Percentiles rank a stretch among this genome's conserved stretches.
Conservation (phyloP, 2,797 vertebrate genomes). For the Acridotheres tristis region DNA sequence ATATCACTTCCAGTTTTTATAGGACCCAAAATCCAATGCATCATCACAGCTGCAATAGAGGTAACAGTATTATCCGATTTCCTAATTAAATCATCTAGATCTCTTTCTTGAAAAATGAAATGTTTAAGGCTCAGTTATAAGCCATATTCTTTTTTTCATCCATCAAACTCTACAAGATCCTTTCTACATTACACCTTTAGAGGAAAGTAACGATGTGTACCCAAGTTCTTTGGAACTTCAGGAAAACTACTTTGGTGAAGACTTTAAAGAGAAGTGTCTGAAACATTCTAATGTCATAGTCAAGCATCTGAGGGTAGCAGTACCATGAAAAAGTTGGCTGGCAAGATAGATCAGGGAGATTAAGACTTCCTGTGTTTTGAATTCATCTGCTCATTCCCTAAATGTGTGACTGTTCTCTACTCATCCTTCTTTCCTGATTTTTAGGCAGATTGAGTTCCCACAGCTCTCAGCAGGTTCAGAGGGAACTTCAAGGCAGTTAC, state of each 20-base stretch:
- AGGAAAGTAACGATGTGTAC: neutral
- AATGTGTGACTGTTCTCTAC: neutral
- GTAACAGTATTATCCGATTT: neutral
- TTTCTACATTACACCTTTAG: neutral
- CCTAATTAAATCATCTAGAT: neutral
- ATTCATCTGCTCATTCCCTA: neutral
- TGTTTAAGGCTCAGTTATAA: neutral
- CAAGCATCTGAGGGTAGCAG: neutral
- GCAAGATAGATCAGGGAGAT: neutral
- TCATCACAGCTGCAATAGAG: neutral
- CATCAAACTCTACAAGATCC: neutral
- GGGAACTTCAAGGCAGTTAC: neutral
- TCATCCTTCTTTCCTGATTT: neutral
- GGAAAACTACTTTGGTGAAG: neutral
- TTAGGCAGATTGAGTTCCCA: neutral
- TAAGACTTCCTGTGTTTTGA: neutral
- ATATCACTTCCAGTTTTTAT: neutral
- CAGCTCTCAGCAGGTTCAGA: neutral
- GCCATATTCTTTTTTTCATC: neutral
- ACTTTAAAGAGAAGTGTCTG: neutral
- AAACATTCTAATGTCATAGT: neutral
- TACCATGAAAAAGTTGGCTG: neutral
- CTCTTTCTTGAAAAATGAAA: neutral
- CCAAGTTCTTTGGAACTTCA: neutral
- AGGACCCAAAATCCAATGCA: neutral